Percentiles rank a stretch among this genome's conserved stretches.
These are phyloP conservation scores for Pseudobourletiella spinata DNA, from an alignment of 1,140 invertebrate species.

Conservation along the genomic window DNA sequence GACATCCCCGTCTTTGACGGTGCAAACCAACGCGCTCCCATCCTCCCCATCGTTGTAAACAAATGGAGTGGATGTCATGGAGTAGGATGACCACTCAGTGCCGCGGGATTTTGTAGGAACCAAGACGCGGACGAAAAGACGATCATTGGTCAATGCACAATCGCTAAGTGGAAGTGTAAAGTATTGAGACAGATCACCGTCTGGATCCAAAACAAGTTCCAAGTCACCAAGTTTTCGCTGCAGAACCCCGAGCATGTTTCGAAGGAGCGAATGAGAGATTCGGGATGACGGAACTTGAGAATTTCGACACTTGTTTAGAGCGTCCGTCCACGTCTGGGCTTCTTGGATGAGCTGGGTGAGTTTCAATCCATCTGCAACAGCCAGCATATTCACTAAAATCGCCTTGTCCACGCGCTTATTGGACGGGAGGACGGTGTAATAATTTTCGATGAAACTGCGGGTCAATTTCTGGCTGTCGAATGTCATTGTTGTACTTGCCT, in stretches of 20 bases:
- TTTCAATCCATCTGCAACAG: background rate
- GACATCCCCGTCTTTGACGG: background rate
- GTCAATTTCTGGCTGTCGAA: no score
- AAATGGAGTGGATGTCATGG: background rate
- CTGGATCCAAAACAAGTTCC: background rate
- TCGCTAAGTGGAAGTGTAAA: background rate
- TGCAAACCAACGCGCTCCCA: background rate
- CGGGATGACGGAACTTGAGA: background rate
- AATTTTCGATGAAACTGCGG: background rate
- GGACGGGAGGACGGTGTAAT: background rate
- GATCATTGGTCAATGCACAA: background rate
- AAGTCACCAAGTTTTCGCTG: background rate
- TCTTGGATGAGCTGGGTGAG: background rate
- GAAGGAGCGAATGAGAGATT: background rate
- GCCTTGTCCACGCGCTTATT: background rate
- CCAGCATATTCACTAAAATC: background rate
- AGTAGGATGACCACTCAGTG: background rate
- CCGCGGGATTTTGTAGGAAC: background rate
- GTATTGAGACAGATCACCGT: background rate
- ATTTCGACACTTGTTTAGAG: background rate
- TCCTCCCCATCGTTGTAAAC: constrained; percentile 4
- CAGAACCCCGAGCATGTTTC: background rate
- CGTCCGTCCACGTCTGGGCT: background rate
- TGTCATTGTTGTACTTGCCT: background rate
- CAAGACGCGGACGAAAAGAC: background rate